Base-by-base conservation (phyloP, 1,140 invertebrate genomes). In the Coenobita brevimanus region DNA sequence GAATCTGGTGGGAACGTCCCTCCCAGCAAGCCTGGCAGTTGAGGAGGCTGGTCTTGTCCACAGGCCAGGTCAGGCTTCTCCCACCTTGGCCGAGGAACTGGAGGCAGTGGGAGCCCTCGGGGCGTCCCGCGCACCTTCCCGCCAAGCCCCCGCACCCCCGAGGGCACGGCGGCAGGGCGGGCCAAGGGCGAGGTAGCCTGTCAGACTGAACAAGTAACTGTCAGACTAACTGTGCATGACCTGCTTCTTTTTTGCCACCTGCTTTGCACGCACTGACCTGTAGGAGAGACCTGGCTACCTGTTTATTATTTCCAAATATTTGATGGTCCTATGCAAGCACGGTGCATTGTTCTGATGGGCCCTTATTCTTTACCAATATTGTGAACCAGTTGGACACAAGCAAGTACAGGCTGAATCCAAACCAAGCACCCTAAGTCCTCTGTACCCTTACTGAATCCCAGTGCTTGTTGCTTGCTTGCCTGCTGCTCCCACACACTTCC, bases 191-290 rank as follows among this genome's bases (percentile, higher is more conserved):
- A 87, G 43, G 85, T 88, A n/a, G 86, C 86, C 86, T 88, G 86
- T 88, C 86, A 88, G 86, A 88, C 86, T 67, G 86, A 88, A 88
- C 86, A 88, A 88, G 86, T 88, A 88, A 88, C 86, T 82, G 79
- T 82, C 71, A 88, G 60, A 87, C 85, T 87, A 87, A 87, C 85
- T 87, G 86, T 88, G 86, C 86, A 88, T 88, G 86, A 87, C 62
- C 64, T 76, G 69, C 79, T 46, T 81, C 8, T 69, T 69, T 69
- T 1, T 4, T 69, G 46, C 46, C 17, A 50, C 46, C 46, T 50
- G 17, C 17, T 17, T 17, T 50, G 46, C 46, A 50, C 46, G 46
- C 46, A 6, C 46, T 50, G 46, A 50, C 46, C 46, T 50, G 46
- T 6, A 6, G 6, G 17, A 6, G 6, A 6, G 6, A 50, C 6